Conservation (phyloP, 2,113 vertebrate genomes). For the Tautogolabrus adspersus region DNA sequence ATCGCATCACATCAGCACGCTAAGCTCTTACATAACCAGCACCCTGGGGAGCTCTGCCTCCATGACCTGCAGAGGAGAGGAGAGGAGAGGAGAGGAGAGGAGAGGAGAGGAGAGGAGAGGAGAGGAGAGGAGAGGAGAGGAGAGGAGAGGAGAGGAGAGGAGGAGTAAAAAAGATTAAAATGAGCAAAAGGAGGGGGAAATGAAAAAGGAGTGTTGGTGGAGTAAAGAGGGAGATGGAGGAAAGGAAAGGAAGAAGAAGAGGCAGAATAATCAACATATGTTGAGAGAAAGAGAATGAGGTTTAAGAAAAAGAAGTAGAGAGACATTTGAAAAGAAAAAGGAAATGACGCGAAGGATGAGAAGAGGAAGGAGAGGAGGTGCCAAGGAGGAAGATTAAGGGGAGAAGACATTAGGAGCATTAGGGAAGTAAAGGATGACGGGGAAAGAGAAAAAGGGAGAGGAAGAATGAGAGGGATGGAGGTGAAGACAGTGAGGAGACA, state of each 20-base stretch:
- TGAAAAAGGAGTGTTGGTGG: no score
- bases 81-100: neutral
- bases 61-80: constrained; percentile 5
- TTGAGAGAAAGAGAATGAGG: no score
- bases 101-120: no score
- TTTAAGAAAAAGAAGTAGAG: neutral
- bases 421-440: no score
- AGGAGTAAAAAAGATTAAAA: no score
- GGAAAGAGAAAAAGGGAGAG: no score
- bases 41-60: constrained; percentile 30
- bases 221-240: no score
- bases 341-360: no score
- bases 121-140: neutral
- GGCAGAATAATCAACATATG: no score
- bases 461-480: no score
- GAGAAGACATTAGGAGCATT: neutral
- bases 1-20: constrained; percentile 57
- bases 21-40: constrained; percentile 61
- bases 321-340: no score
- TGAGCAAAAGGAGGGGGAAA: neutral
- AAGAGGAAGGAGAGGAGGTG: neutral
- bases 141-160: no score
- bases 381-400: neutral
- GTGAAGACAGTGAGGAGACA: neutral
- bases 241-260: neutral